These are phyloP conservation scores for Pteria penguin DNA, from an alignment of 2,888 invertebrate genomes.

Conservation along the genomic window DNA sequence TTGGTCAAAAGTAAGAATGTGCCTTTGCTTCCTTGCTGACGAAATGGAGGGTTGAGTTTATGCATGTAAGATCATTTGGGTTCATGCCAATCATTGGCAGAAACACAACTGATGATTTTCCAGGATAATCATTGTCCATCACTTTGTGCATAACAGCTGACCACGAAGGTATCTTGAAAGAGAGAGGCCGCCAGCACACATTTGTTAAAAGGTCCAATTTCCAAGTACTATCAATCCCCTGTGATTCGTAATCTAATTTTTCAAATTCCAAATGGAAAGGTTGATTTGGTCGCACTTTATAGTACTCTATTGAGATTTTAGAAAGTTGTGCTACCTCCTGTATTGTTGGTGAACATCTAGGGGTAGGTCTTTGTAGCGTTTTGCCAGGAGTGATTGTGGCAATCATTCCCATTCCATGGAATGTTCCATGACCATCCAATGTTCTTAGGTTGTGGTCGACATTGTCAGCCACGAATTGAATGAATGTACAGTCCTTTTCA, in stretches of 20 bases:
- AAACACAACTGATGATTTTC: constrained; percentile 10
- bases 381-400: constrained; percentile 35
- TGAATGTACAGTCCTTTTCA: not conserved
- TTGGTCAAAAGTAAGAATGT: constrained; percentile 57
- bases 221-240: not conserved
- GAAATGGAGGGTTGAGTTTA: constrained; percentile 50
- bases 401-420: constrained; percentile 49
- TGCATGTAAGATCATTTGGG: constrained; percentile 54
- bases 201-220: not conserved
- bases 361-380: constrained; percentile 2
- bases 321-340: not conserved
- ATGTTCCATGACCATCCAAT: constrained; percentile 53
- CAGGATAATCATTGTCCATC: constrained; percentile 35
- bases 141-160: not conserved
- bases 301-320: not conserved
- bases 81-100: constrained; percentile 60
- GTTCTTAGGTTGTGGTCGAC: constrained; percentile 32
- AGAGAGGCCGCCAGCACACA: not conserved
- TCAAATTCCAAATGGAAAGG: not conserved
- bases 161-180: not conserved
- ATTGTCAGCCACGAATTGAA: not conserved
- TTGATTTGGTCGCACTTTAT: not conserved
- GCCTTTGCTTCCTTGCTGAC: constrained; percentile 34
- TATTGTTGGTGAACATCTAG: not conserved
- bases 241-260: not conserved